These are phyloP conservation scores for Perdita meconis DNA, from an alignment of 2,888 invertebrate species.

Conservation along the genomic window DNA sequence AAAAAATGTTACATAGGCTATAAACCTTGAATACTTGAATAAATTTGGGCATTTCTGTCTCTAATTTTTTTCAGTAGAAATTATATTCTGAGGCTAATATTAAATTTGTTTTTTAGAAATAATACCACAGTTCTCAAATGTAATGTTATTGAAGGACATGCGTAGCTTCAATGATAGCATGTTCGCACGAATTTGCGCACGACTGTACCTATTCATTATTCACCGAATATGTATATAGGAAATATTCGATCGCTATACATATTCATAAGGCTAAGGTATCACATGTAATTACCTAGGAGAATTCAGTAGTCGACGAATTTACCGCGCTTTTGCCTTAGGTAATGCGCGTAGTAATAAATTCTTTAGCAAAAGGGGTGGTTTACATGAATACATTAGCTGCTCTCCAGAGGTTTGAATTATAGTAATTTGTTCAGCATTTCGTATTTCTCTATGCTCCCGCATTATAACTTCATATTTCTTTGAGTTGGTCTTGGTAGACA, in stretches of 20 bases:
- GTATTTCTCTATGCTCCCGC: not conserved
- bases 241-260: not conserved
- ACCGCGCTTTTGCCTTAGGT: not conserved
- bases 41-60: no score
- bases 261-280: not conserved
- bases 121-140: no score
- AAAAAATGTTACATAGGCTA: no score
- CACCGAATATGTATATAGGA: not conserved
- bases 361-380: not conserved
- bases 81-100: no score
- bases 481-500: not conserved
- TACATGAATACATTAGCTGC: not conserved
- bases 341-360: slow-evolving; percentile 14
- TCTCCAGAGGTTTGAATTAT: not conserved
- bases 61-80: no score
- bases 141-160: no score
- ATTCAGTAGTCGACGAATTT: not conserved
- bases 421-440: not conserved
- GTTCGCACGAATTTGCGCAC: not conserved
- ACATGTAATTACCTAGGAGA: slow-evolving; percentile 9
- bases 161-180: no score
- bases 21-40: no score
- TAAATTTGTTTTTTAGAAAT: no score
- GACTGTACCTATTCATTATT: no score
- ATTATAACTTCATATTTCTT: not conserved